phyloP scores from a whole-genome alignment of 1,140 invertebrate genomes.

The Leptinotarsa texana region DNA sequence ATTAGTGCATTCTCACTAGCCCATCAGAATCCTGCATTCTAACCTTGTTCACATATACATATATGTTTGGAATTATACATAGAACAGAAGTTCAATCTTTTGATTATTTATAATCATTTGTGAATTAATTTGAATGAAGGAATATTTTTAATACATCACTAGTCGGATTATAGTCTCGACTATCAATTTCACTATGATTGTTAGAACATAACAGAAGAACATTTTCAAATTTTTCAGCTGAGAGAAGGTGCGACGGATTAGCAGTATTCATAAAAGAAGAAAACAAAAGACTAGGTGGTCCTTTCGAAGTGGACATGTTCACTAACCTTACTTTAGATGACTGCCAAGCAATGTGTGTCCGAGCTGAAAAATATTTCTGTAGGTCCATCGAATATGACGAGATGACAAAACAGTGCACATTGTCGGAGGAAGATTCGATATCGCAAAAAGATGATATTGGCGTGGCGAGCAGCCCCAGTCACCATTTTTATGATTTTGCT shows the following conservation, averaged over 20 bases:
- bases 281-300: constrained; percentile 82
- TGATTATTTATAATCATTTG: too few relatives aligned
- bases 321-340: constrained; percentile 82
- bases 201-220: too few relatives aligned
- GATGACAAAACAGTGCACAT: constrained; percentile 78
- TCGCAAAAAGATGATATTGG: constrained; percentile 84
- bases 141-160: too few relatives aligned
- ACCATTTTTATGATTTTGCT: constrained; percentile 83
- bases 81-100: too few relatives aligned
- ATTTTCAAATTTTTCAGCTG: constrained; percentile 61
- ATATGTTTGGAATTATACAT: too few relatives aligned
- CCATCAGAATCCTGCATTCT: too few relatives aligned
- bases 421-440: constrained; percentile 87
- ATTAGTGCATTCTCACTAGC: too few relatives aligned
- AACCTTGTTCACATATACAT: too few relatives aligned
- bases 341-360: constrained; percentile 63
- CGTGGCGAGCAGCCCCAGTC: constrained; percentile 76
- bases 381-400: constrained; percentile 89
- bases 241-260: constrained; percentile 81
- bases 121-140: too few relatives aligned
- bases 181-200: too few relatives aligned
- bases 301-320: constrained; percentile 85
- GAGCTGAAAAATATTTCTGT: constrained; percentile 74
- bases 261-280: constrained; percentile 87
- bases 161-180: too few relatives aligned